These are phyloP conservation scores for Valencia hispanica DNA, from an alignment of 2,797 vertebrate species.

Conservation along the genomic window DNA sequence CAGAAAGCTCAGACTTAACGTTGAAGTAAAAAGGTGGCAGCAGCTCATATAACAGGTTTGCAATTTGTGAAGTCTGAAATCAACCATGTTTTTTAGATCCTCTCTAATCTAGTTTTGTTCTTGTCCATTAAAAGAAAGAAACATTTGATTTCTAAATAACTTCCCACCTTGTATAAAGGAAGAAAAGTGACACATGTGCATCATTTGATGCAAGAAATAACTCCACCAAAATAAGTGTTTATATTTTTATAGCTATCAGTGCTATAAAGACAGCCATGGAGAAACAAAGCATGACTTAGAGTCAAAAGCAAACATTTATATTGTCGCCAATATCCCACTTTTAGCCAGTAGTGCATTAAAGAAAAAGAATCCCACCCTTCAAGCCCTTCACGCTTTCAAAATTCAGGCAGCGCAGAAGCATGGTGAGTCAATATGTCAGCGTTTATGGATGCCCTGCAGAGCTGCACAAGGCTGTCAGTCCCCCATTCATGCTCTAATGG, in stretches of 20 bases:
- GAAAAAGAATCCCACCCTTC: conserved; percentile 71
- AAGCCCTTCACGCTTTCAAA: conserved; percentile 84
- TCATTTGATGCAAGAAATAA: conserved; percentile 1
- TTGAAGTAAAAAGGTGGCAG: conserved; percentile 40
- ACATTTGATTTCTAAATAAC: conserved; percentile 11
- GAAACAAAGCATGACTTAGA: conserved; percentile 23
- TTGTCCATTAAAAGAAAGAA: conserved; percentile 15
- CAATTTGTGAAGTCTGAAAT: conserved; percentile 37
- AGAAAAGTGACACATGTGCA: conserved; percentile 2
- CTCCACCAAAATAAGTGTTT: conserved; percentile 3
- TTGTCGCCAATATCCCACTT: conserved; percentile 59
- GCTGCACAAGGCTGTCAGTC: conserved; percentile 88
- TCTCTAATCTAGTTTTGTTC: conserved; percentile 34
- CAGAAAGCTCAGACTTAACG: conserved; percentile 45
- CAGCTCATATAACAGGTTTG: conserved; percentile 21
- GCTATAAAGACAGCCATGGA: neutral
- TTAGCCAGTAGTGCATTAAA: conserved; percentile 56
- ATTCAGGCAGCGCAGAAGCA: conserved; percentile 85
- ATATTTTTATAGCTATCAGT: neutral
- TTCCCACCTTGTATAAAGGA: conserved; percentile 1
- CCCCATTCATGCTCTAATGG: conserved; percentile 88
- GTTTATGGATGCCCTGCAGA: conserved; percentile 91
- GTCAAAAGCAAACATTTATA: conserved; percentile 59
- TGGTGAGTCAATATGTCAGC: conserved; percentile 91
- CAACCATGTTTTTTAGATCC: conserved; percentile 15